A percentile compares a stretch with the other conserved stretches of the same genome.
phyloP scores from a whole-genome alignment of 2,888 invertebrate genomes.

The Caenorhabditis drosophilae region DNA sequence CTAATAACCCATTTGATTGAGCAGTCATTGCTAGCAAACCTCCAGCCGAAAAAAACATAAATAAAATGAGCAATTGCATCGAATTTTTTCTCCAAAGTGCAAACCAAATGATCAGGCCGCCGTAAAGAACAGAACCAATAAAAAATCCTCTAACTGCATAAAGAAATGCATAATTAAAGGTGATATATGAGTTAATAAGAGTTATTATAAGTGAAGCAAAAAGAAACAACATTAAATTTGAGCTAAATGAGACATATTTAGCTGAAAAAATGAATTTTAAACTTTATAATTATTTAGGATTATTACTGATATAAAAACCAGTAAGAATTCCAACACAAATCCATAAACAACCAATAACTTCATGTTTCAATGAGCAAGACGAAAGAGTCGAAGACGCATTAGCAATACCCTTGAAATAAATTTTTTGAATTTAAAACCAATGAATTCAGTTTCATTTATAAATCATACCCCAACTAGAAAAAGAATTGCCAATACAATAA shows the following conservation, averaged over 20 bases:
- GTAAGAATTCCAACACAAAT: constrained; percentile 32
- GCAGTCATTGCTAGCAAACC: constrained; percentile 19
- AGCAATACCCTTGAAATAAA: constrained; percentile 14
- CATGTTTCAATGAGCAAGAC: constrained; percentile 14
- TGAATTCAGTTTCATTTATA: background rate
- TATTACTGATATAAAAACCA: constrained; percentile 19
- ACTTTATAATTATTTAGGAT: background rate
- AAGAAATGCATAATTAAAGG: constrained; percentile 18
- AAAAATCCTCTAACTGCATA: constrained; percentile 29
- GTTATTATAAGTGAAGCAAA: constrained; percentile 11
- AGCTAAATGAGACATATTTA: constrained; percentile 16
- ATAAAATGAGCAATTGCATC: constrained; percentile 22
- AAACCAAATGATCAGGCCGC: constrained; percentile 33
- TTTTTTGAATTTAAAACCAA: no score
- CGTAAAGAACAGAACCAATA: constrained; percentile 25
- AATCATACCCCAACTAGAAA: constrained; percentile 16
- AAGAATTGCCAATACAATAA: constrained; percentile 13
- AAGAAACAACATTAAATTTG: constrained; percentile 31
- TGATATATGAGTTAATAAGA: constrained; percentile 12
- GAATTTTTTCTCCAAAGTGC: constrained; percentile 39
- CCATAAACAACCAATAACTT: constrained; percentile 31
- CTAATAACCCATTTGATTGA: background rate
- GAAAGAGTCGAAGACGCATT: constrained; percentile 8
- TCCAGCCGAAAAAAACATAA: constrained; percentile 32
- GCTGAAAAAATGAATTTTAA: constrained; percentile 14